phyloP scores from a whole-genome alignment of 1,140 invertebrate species.

The Solenopsis fugax region DNA sequence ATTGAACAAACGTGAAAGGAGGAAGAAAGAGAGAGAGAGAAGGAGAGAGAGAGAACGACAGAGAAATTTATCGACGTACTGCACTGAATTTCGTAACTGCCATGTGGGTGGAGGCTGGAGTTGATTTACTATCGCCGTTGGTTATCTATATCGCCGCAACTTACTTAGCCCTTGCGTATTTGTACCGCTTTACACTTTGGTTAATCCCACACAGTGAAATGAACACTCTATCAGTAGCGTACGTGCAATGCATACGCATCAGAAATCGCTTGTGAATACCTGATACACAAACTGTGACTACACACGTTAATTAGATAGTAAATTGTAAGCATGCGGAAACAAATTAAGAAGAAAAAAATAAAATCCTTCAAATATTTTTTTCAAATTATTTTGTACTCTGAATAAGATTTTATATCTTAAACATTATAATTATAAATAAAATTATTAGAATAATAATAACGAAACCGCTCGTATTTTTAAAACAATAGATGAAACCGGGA shows the following conservation, averaged over 20 bases:
- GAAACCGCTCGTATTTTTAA: too few relatives aligned
- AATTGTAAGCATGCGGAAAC: background rate
- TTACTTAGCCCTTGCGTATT: slow-evolving; percentile 50
- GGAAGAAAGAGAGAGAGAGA: background rate
- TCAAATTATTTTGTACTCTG: background rate
- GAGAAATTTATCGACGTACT: slow-evolving; percentile 42
- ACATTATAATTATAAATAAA: background rate
- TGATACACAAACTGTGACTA: background rate
- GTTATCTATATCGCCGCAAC: slow-evolving; percentile 50
- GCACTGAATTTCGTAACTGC: slow-evolving; percentile 59
- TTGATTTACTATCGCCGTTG: slow-evolving; percentile 46
- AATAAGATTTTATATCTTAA: background rate
- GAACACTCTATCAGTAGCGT: slow-evolving; percentile 29
- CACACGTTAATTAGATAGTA: background rate
- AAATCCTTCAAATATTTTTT: background rate
- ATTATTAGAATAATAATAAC: background rate
- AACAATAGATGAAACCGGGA: too few relatives aligned
- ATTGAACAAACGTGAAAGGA: slow-evolving; percentile 14
- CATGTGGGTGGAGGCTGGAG: slow-evolving; percentile 47
- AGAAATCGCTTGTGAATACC: background rate
- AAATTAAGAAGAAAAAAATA: background rate
- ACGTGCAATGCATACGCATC: background rate
- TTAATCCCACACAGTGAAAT: slow-evolving; percentile 22
- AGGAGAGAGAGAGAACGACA: background rate
- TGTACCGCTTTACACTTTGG: slow-evolving; percentile 41